These are phyloP conservation scores for Brachyalestes nurse DNA, from an alignment of 2,797 vertebrate species.

Conservation along the genomic window DNA sequence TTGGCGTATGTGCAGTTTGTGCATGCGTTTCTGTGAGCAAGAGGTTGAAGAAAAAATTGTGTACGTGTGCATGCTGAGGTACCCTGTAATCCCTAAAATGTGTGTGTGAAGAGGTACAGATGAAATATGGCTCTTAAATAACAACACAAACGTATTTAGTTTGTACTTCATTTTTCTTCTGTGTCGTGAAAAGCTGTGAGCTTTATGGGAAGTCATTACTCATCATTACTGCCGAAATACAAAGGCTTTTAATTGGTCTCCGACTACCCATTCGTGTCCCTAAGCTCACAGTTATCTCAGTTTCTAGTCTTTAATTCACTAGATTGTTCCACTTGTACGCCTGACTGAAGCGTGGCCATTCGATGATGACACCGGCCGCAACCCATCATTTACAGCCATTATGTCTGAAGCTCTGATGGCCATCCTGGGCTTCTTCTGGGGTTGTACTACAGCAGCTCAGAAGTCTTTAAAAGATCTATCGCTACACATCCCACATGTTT, in stretches of 20 bases:
- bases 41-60: not conserved
- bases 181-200: conserved; percentile 14
- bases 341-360: conserved; percentile 8
- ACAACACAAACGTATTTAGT: conserved; percentile 29
- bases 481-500: conserved; percentile 25
- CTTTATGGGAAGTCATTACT: conserved; percentile 48
- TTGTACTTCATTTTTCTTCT: conserved; percentile 27
- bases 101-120: not conserved
- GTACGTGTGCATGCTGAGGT: too few species aligned
- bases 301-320: conserved; percentile 27
- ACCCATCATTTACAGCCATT: conserved; percentile 42
- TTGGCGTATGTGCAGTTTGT: conserved; percentile 10
- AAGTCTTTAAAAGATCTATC: conserved; percentile 37
- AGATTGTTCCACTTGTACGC: not conserved
- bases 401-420: conserved; percentile 32
- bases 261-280: conserved; percentile 35
- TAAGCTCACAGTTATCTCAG: conserved; percentile 31
- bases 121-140: conserved; percentile 29
- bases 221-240: conserved; percentile 44
- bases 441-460: conserved; percentile 9
- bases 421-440: conserved; percentile 6
- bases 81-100: not conserved
- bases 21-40: not conserved
- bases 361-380: conserved; percentile 65
- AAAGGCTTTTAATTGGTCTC: conserved; percentile 57